Evolutionary conservation across 37 sponge, comb jelly and placozoan species (phyloP).

Genomic region (Axinella damicornis): DNA sequence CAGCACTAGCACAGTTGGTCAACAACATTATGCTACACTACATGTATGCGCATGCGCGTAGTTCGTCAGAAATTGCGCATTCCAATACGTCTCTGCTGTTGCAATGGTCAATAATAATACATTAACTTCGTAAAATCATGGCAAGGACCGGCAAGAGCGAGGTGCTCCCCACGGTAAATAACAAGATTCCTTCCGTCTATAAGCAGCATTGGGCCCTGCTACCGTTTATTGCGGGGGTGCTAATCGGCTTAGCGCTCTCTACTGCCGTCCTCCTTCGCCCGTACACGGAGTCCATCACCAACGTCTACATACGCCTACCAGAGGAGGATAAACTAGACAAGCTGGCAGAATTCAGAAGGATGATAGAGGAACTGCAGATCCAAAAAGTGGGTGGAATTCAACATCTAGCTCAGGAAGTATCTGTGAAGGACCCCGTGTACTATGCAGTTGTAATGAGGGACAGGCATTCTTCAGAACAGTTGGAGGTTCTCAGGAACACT

Average conservation of each 20-base stretch:
- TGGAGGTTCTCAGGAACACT: constrained; percentile 10
- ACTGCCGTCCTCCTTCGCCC: constrained; percentile 27
- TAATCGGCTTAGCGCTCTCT: constrained; percentile 38
- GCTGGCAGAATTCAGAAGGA: not conserved
- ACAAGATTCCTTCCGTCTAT: not conserved
- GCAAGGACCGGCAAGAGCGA: no score
- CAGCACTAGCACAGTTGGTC: no score
- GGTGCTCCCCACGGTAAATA: no score
- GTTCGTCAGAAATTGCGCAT: no score
- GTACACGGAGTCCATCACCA: constrained; percentile 21
- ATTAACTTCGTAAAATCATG: no score
- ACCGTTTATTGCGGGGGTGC: constrained; percentile 31
- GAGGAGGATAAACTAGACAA: not conserved
- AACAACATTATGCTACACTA: no score
- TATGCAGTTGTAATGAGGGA: constrained; percentile 30
- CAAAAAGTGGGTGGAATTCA: not conserved
- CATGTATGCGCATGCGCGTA: no score
- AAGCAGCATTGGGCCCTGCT: constrained; percentile 32
- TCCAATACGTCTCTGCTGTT: no score
- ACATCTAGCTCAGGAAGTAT: constrained; percentile 25
- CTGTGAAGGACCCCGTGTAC: constrained; percentile 16
- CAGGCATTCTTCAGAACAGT: not conserved
- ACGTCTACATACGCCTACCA: constrained; percentile 11
- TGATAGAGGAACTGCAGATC: constrained; percentile 24
- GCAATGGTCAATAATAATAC: no score